These are phyloP conservation scores for Perodicticus potto DNA, from an alignment of 2,797 vertebrate genomes.

Conservation along the genomic window DNA sequence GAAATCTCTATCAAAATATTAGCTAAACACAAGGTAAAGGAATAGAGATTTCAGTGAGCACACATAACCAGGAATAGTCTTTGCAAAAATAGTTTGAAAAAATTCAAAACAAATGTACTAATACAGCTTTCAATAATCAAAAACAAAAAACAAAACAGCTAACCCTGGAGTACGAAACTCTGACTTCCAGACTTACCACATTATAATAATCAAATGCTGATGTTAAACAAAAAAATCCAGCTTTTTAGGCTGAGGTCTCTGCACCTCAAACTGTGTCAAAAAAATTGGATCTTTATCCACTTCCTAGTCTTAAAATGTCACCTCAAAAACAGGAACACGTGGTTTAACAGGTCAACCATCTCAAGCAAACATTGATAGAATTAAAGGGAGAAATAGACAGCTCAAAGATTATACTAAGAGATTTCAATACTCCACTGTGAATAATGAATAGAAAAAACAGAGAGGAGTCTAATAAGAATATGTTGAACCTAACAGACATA, in stretches of 20 bases:
- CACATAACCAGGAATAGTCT: neutral
- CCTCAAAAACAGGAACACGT: neutral
- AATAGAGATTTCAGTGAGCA: neutral
- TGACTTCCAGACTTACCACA: constrained; percentile 2
- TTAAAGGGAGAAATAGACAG: neutral
- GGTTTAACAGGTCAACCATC: neutral
- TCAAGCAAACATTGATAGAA: neutral
- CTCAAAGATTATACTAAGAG: neutral
- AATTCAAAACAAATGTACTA: constrained; percentile 15
- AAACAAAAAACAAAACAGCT: neutral
- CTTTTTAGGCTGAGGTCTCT: neutral
- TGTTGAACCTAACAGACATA: neutral
- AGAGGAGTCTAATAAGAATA: neutral
- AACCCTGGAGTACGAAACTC: neutral
- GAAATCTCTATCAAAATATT: constrained; percentile 17
- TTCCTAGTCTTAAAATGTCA: neutral
- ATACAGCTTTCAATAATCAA: neutral
- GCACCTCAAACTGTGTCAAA: neutral
- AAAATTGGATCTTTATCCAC: neutral
- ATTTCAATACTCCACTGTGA: neutral
- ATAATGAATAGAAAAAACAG: neutral
- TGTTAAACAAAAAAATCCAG: neutral
- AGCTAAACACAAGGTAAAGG: neutral
- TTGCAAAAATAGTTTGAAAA: constrained; percentile 40
- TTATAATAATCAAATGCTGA: neutral